A percentile compares a stretch with the other conserved stretches of the same genome.
Conservation (phyloP, 2,888 invertebrate species). For the Xanthorhoe spadicearia region DNA sequence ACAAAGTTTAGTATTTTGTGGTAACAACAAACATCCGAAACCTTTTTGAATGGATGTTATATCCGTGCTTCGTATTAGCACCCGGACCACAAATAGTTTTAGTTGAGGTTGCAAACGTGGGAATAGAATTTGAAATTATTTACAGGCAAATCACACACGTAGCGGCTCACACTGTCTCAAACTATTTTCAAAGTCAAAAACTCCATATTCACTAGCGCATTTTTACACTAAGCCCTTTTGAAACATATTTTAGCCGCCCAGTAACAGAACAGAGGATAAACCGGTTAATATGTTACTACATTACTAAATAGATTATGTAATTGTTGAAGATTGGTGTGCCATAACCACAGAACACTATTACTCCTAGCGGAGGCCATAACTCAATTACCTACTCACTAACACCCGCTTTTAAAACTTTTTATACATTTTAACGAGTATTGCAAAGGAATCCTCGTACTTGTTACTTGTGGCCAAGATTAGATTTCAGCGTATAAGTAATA, state of each 20-base stretch:
- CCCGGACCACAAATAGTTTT: slow-evolving; percentile 41
- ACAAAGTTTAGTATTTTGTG: slow-evolving; percentile 20
- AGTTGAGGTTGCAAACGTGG: slow-evolving; percentile 36
- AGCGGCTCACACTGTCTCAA: background rate
- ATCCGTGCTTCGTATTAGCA: slow-evolving; percentile 37
- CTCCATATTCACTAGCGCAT: background rate
- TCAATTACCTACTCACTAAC: too few species aligned
- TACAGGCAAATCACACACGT: slow-evolving; percentile 15
- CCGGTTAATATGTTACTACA: too few species aligned
- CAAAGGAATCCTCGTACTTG: too few species aligned
- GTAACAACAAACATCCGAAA: slow-evolving; percentile 39
- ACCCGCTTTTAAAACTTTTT: too few species aligned
- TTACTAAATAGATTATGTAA: too few species aligned
- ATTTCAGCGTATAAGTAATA: background rate
- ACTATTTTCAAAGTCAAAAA: background rate
- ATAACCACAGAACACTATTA: too few species aligned
- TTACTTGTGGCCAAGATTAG: background rate
- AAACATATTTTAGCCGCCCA: background rate
- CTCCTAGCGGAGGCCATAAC: too few species aligned
- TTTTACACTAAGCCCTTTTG: background rate
- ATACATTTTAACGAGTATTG: too few species aligned
- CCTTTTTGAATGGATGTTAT: slow-evolving; percentile 37
- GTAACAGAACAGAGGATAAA: background rate
- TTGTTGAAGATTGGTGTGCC: too few species aligned
- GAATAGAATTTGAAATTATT: slow-evolving; percentile 35